Percentiles rank a stretch among this genome's conserved stretches.
These are phyloP conservation scores for Dendrolimus houi DNA, from an alignment of 2,888 invertebrate genomes.

Conservation along the genomic window DNA sequence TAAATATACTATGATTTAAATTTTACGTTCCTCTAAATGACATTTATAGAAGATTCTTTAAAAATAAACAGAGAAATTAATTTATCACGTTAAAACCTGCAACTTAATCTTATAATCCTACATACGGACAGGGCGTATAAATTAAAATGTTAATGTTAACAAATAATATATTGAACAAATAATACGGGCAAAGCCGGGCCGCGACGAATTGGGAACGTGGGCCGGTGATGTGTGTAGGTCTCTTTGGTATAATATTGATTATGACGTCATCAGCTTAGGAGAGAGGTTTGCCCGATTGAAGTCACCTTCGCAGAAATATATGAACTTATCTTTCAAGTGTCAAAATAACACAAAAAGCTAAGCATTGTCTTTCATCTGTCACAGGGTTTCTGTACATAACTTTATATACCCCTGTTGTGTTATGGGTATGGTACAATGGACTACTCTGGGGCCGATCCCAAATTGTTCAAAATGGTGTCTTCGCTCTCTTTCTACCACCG, in stretches of 20 bases:
- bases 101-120: slow-evolving; percentile 28
- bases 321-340: no score
- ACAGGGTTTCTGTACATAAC: no score
- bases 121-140: slow-evolving; percentile 23
- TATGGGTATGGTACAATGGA: no score
- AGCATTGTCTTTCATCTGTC: no score
- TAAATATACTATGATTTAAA: background rate
- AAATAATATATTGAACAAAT: slow-evolving; percentile 37
- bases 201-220: slow-evolving; percentile 36
- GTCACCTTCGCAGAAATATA: no score
- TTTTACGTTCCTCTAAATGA: background rate
- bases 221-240: slow-evolving; percentile 14
- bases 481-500: no score
- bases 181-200: slow-evolving; percentile 19
- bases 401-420: no score
- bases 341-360: no score
- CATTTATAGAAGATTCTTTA: slow-evolving; percentile 13
- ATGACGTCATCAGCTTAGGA: slow-evolving; percentile 1
- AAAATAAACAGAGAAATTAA: slow-evolving; percentile 32
- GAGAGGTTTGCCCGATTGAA: no score
- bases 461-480: no score
- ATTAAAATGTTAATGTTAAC: slow-evolving; percentile 39
- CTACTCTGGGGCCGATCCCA: no score
- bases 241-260: slow-evolving; percentile 2
- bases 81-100: slow-evolving; percentile 28